Evolutionary conservation across 2,113 vertebrate genomes (phyloP).

Genomic region (Chamaetylas fuelleborni): DNA sequence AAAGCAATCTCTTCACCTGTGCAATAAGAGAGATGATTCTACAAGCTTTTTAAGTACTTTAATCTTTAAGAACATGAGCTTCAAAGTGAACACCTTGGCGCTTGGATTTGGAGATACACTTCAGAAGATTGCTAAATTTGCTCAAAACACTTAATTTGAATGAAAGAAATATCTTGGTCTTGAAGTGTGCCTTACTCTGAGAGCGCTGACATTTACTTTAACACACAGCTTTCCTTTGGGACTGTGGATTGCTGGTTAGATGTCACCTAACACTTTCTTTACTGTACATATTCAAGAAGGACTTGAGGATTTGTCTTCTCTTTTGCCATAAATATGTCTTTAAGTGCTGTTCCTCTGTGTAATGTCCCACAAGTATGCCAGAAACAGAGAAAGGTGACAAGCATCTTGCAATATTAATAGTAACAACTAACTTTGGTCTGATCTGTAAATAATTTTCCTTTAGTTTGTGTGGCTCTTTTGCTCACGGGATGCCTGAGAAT

Average conservation of each 20-base stretch:
- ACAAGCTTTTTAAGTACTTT: conserved; percentile 26
- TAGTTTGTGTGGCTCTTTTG: neutral
- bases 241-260: neutral
- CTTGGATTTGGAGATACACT: neutral
- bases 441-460: neutral
- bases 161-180: neutral
- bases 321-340: neutral
- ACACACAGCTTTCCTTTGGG: neutral
- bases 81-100: neutral
- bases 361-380: neutral
- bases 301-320: neutral
- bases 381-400: neutral
- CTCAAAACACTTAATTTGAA: neutral
- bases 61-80: conserved; percentile 17
- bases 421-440: neutral
- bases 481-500: neutral
- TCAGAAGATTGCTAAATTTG: neutral
- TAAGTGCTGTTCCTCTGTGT: neutral
- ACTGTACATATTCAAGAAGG: neutral
- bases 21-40: neutral
- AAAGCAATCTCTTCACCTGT: neutral
- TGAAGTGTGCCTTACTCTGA: neutral
- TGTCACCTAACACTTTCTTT: neutral
- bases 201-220: neutral
- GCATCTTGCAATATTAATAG: neutral